Evolutionary conservation across 2,797 vertebrate species (phyloP).

Genomic region (Pantherophis alleghaniensis): DNA sequence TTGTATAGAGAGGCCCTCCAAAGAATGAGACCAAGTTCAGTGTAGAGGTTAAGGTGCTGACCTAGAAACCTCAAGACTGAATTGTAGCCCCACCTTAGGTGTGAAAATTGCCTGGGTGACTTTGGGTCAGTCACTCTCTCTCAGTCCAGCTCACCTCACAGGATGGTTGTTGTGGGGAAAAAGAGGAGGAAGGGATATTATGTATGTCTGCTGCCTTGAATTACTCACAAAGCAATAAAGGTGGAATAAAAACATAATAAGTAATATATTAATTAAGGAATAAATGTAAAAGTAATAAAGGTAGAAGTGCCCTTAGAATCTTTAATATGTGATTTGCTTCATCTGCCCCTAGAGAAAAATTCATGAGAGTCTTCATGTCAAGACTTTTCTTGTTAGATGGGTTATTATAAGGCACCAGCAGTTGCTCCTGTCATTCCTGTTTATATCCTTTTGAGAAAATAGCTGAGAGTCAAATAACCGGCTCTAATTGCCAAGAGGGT

Average conservation of each 20-base stretch:
- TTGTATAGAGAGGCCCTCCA: neutral
- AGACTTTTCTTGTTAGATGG: neutral
- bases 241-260: neutral
- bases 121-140: neutral
- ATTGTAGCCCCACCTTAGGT: neutral
- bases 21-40: neutral
- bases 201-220: neutral
- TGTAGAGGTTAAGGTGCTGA: neutral
- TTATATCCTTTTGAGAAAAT: slow-evolving; percentile 21
- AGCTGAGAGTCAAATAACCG: slow-evolving; percentile 19
- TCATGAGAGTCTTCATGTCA: neutral
- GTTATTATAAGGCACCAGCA: slow-evolving; percentile 5
- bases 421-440: slow-evolving; percentile 22
- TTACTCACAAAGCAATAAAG: neutral
- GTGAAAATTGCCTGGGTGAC: neutral
- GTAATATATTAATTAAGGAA: neutral
- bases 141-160: neutral
- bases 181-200: neutral
- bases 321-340: neutral
- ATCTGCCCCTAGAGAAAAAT: neutral
- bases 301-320: neutral
- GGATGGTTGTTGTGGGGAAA: neutral
- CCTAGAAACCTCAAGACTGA: neutral
- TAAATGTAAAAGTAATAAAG: neutral
- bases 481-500: neutral